Evolutionary conservation across 2,888 invertebrate species (phyloP).

Genomic region (Coelogynopora nodosa): DNA sequence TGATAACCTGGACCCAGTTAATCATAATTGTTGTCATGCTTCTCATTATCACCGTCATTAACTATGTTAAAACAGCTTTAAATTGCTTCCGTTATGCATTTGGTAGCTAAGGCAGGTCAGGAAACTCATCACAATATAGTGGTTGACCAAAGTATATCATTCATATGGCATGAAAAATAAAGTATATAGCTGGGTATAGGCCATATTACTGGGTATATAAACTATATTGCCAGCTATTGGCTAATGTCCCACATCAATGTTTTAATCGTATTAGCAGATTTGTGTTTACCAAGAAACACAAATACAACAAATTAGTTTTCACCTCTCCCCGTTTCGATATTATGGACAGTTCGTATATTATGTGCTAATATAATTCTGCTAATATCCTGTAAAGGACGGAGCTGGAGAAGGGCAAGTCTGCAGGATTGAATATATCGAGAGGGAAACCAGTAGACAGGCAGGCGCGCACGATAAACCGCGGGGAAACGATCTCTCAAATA

Average conservation of each 20-base stretch:
- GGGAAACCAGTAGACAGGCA: conserved; percentile 6
- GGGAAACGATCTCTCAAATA: conserved; percentile 8
- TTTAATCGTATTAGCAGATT: conserved; percentile 18
- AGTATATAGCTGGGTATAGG: too few relatives aligned
- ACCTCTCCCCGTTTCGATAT: neutral
- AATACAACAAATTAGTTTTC: conserved; percentile 31
- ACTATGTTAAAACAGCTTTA: neutral
- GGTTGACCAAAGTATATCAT: neutral
- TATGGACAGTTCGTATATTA: neutral
- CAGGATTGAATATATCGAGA: neutral
- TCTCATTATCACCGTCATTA: neutral
- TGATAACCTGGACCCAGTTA: neutral
- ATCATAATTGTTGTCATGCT: conserved; percentile 23
- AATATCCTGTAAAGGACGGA: neutral
- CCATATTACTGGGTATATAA: too few relatives aligned
- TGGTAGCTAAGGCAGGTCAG: conserved; percentile 10
- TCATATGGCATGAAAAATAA: too few relatives aligned
- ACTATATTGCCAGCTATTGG: too few relatives aligned
- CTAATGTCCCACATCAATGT: neutral
- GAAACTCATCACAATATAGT: neutral
- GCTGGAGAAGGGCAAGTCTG: neutral
- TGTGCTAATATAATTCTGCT: neutral
- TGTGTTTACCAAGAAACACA: conserved; percentile 28
- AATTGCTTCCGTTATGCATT: neutral
- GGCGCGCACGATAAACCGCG: neutral